phyloP scores from a whole-genome alignment of 1,140 invertebrate genomes.

The Apocrypta bakeri region DNA sequence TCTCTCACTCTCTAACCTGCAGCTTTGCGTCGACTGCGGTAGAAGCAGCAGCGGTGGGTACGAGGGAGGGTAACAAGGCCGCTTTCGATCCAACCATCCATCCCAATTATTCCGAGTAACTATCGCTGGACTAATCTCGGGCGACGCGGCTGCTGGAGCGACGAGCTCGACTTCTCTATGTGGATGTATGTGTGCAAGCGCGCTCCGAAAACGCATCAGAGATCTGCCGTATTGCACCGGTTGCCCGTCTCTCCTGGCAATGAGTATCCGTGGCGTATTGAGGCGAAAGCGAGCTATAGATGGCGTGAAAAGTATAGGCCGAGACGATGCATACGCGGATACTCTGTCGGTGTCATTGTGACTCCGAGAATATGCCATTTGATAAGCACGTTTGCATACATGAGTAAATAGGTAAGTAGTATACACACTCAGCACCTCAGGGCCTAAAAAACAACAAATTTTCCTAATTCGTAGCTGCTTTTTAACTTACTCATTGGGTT shows the following conservation, averaged over 20 bases:
- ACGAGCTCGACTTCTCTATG: not conserved
- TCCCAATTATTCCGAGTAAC: slow-evolving; percentile 41
- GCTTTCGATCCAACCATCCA: slow-evolving; percentile 36
- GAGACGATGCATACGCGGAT: not conserved
- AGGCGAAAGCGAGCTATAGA: not conserved
- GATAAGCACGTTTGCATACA: not conserved
- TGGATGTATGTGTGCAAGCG: not conserved
- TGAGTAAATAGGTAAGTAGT: too few species aligned
- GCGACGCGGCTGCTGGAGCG: not conserved
- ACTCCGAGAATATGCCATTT: not conserved
- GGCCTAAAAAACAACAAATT: too few species aligned
- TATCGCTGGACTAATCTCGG: slow-evolving; percentile 32
- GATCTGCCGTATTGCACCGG: not conserved
- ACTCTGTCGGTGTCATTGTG: slow-evolving; percentile 15
- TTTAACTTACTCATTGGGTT: too few species aligned
- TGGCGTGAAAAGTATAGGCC: not conserved
- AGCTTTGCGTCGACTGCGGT: not conserved
- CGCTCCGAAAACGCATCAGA: slow-evolving; percentile 19
- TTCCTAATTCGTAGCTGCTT: too few species aligned
- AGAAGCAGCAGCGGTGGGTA: not conserved
- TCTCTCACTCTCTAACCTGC: not conserved
- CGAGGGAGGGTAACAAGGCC: slow-evolving; percentile 22
- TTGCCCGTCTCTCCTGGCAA: not conserved
- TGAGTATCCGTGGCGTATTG: slow-evolving; percentile 12
- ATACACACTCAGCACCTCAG: too few species aligned